Percentiles rank a stretch among this genome's conserved stretches.
Conservation (phyloP, 2,797 vertebrate genomes). For the Pitangus sulphuratus region DNA sequence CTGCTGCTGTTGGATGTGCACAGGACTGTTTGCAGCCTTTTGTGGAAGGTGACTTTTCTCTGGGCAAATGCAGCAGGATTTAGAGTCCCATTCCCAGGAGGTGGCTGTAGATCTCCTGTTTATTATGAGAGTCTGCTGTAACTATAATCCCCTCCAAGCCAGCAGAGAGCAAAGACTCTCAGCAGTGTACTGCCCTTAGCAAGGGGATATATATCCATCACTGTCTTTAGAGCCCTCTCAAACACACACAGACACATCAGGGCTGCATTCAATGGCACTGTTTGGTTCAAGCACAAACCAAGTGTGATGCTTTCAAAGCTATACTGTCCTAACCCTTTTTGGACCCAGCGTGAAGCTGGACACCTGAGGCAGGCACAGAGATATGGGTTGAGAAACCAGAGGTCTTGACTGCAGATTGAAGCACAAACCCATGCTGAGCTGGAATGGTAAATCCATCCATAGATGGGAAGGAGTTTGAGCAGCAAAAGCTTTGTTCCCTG, state of each 20-base stretch:
- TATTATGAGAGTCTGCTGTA: not conserved
- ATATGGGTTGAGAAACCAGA: not conserved
- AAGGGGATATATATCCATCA: not conserved
- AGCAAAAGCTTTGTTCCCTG: not conserved
- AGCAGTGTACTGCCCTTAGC: not conserved
- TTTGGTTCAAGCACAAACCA: not conserved
- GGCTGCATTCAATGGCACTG: not conserved
- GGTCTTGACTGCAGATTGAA: not conserved
- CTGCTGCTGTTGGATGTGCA: not conserved
- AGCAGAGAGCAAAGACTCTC: not conserved
- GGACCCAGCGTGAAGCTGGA: not conserved
- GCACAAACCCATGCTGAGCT: not conserved
- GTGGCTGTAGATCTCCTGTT: constrained; percentile 22
- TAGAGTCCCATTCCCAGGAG: not conserved
- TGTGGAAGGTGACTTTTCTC: constrained; percentile 44
- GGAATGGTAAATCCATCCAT: not conserved
- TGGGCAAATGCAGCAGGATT: constrained; percentile 36
- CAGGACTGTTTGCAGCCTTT: not conserved
- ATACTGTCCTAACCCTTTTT: not conserved
- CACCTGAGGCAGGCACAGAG: not conserved
- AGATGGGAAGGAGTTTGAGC: not conserved
- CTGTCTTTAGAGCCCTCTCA: not conserved
- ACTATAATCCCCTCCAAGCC: not conserved
- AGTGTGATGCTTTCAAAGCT: not conserved
- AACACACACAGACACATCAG: not conserved